Conservation (phyloP, 2,888 invertebrate species). For the Stenodema calcarata region DNA sequence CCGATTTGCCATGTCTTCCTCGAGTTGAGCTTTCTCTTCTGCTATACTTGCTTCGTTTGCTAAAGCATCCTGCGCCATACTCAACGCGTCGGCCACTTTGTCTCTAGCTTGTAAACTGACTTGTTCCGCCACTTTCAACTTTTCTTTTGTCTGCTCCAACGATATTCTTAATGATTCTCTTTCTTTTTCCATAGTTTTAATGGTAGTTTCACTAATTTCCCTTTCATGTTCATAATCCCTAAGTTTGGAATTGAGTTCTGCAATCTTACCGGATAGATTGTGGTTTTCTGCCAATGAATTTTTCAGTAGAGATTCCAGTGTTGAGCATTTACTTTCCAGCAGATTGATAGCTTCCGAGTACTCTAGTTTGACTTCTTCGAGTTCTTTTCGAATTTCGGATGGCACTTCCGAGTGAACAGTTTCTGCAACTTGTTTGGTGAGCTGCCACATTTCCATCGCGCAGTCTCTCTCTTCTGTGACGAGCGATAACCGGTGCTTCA, state of each 20-base stretch:
- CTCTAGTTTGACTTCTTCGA: slow-evolving; percentile 45
- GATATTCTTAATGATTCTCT: slow-evolving; percentile 33
- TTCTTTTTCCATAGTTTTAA: slow-evolving; percentile 37
- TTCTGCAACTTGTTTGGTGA: slow-evolving; percentile 45
- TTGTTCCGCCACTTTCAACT: slow-evolving; percentile 35
- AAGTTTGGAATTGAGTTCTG: neutral
- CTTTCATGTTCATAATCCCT: neutral
- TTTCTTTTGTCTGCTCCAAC: slow-evolving; percentile 33
- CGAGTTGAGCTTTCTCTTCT: slow-evolving; percentile 51
- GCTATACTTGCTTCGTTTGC: slow-evolving; percentile 51
- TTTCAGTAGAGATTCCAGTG: slow-evolving; percentile 10
- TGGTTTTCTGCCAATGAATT: slow-evolving; percentile 1
- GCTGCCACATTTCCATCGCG: slow-evolving; percentile 53
- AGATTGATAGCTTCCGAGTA: slow-evolving; percentile 53
- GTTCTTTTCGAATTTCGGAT: slow-evolving; percentile 1
- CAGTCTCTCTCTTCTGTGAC: slow-evolving; percentile 48
- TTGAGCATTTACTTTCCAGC: slow-evolving; percentile 44
- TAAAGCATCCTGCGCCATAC: slow-evolving; percentile 51
- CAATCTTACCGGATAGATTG: neutral
- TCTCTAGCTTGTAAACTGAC: slow-evolving; percentile 48
- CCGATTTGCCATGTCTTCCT: slow-evolving; percentile 35
- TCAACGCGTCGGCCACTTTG: slow-evolving; percentile 52
- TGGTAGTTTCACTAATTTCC: neutral
- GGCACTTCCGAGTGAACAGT: neutral
- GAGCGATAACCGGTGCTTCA: slow-evolving; percentile 12